Base-by-base conservation (phyloP, 2,797 vertebrate genomes). In the Propithecus perrieri region DNA sequence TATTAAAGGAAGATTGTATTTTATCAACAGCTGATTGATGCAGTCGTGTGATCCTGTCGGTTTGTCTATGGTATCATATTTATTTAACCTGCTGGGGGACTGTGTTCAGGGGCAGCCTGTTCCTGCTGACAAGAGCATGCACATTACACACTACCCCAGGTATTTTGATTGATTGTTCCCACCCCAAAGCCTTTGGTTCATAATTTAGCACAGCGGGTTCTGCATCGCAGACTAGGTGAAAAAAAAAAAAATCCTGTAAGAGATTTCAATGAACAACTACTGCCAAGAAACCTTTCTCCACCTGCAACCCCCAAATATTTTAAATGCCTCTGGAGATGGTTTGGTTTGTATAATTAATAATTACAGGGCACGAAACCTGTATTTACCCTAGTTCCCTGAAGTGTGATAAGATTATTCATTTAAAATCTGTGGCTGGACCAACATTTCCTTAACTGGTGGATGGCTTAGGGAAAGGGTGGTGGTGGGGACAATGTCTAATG, bases 131-230 rank as follows among this genome's bases (percentile, higher is more conserved):
- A 99, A 97, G 99, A 99, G 99, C 99, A 99, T 98, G 99, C 99
- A 99, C 99, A 99, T 99, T 99, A 99, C 99, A 99, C 99, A 99
- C 98, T 98, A 99, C 99, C 99, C 99, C 99, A 99, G 99, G 99
- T 99, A 99, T 99, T 99, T 98, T 99, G 99, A 99, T 99, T 99
- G 99, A 99, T 99, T 99, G 99, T 99, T 99, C 99, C 99, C 99
- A 99, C 99, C 99, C 99, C 98, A 99, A 99, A 99, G 99, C 98
- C 99, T 99, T 99, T 98, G 99, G 98, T 99, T 99, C 99, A 99
- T 99, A 99, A 99, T 99, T 99, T 99, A 99, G 99, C 99, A 98
- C 99, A 99, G 99, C 99, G 98, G 99, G 99, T 98, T 98, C 99
- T 98, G 97, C 98, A 99, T 98, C 98, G 98, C 98, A 98, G 98